Evolutionary conservation across 1,140 invertebrate species (phyloP).

Genomic region (Pomacea maculata): DNA sequence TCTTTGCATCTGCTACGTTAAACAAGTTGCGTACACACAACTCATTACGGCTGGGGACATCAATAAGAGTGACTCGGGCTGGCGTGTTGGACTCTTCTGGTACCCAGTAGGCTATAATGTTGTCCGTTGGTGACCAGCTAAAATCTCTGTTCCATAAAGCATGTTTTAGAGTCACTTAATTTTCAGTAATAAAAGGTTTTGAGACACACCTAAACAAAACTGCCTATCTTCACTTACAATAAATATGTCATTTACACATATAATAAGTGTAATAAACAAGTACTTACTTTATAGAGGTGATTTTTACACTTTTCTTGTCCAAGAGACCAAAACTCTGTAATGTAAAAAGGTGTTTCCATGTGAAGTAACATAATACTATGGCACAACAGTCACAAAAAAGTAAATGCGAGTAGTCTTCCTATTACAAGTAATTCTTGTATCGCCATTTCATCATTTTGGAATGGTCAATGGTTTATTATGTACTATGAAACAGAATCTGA

Average conservation of each 20-base stretch:
- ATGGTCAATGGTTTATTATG: no score
- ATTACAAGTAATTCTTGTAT: no score
- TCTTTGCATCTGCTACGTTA: constrained; percentile 96
- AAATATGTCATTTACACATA: neutral
- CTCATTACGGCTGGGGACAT: constrained; percentile 81
- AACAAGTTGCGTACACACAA: constrained; percentile 97
- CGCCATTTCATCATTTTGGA: no score
- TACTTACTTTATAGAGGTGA: constrained; percentile 81
- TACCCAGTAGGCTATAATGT: constrained; percentile 98
- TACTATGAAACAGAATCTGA: no score
- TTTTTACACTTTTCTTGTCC: constrained; percentile 95
- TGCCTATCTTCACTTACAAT: neutral
- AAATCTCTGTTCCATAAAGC: constrained; percentile 76
- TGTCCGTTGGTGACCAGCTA: constrained; percentile 97
- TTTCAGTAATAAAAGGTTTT: neutral
- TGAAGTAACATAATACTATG: no score
- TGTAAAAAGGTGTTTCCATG: constrained; percentile 1
- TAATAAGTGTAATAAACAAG: neutral
- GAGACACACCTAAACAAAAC: no score
- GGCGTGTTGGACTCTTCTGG: constrained; percentile 82
- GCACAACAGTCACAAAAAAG: no score
- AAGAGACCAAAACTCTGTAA: constrained; percentile 86
- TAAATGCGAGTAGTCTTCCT: no score
- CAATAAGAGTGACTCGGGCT: constrained; percentile 68
- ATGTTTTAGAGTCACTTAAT: neutral